Conservation (phyloP, 2,113 vertebrate species). For the Paraplagusia blochii region DNA sequence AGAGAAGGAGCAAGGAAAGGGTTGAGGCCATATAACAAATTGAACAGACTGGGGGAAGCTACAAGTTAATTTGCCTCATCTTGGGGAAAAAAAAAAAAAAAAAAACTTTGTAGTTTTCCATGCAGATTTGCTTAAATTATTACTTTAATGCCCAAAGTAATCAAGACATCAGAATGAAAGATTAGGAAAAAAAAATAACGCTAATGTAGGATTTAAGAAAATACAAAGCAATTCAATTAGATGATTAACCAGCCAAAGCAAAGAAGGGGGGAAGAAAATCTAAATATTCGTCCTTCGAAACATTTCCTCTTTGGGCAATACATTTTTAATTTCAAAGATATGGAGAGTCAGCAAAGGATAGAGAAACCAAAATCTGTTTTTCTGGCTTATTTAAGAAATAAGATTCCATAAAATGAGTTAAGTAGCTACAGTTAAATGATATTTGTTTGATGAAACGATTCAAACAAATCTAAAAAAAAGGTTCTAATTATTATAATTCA, state of each 20-base stretch:
- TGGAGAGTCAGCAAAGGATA: too few species aligned
- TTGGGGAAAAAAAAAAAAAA: slow-evolving; percentile 58
- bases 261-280: slow-evolving; percentile 4
- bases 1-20: slow-evolving; percentile 37
- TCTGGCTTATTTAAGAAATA: too few species aligned
- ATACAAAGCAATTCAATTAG: slow-evolving; percentile 45
- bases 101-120: slow-evolving; percentile 62
- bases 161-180: slow-evolving; percentile 33
- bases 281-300: slow-evolving; percentile 9
- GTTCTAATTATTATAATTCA: neutral
- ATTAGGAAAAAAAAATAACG: slow-evolving; percentile 25
- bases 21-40: slow-evolving; percentile 53
- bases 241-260: slow-evolving; percentile 8
- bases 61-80: slow-evolving; percentile 66
- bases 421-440: too few species aligned
- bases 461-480: too few species aligned
- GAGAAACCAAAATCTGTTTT: too few species aligned
- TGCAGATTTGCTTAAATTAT: slow-evolving; percentile 34
- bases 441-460: too few species aligned
- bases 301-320: neutral
- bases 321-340: too few species aligned
- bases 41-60: slow-evolving; percentile 44
- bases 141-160: slow-evolving; percentile 31
- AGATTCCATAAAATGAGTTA: too few species aligned
- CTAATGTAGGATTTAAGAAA: slow-evolving; percentile 21